Conservation (phyloP, 2,113 vertebrate genomes). For the Martes martes region DNA sequence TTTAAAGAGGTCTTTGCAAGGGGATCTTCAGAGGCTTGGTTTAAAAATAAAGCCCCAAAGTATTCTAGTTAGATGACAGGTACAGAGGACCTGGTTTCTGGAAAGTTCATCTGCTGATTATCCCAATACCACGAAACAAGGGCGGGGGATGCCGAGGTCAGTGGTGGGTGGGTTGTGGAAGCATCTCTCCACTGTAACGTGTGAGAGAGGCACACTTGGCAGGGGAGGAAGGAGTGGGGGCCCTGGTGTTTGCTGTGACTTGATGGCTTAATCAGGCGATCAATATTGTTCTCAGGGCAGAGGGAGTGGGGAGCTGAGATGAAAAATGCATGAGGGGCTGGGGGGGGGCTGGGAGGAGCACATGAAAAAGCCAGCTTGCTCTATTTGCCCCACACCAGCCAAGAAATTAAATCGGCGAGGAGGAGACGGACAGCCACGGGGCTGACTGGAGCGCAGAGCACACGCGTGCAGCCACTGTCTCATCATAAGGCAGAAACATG, state of each 20-base stretch:
- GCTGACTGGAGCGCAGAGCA: neutral
- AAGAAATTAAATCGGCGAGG: constrained; percentile 77
- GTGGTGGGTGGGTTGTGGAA: fast-evolving
- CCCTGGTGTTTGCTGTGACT: constrained; percentile 84
- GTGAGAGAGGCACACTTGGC: neutral
- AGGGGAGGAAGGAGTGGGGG: constrained; percentile 41
- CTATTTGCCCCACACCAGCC: constrained; percentile 85
- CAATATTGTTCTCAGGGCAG: constrained; percentile 84
- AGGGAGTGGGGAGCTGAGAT: constrained; percentile 79
- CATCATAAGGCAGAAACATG: neutral
- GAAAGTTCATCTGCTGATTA: neutral
- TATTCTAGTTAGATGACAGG: neutral
- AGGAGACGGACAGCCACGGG: constrained; percentile 31
- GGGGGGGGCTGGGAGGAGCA: constrained; percentile 80
- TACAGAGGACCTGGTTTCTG: fast-evolving
- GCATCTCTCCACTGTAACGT: fast-evolving
- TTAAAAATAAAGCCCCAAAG: neutral
- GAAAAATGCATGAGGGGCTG: constrained; percentile 89
- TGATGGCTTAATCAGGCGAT: constrained; percentile 92
- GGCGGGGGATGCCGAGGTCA: fast-evolving
- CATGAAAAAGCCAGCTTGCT: constrained; percentile 84
- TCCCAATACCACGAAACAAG: neutral
- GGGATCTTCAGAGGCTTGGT: too few relatives aligned
- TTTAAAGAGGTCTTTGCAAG: neutral
- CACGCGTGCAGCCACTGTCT: neutral